These are phyloP conservation scores for Spea hammondii DNA, from an alignment of 2,797 vertebrate genomes.

Conservation along the genomic window DNA sequence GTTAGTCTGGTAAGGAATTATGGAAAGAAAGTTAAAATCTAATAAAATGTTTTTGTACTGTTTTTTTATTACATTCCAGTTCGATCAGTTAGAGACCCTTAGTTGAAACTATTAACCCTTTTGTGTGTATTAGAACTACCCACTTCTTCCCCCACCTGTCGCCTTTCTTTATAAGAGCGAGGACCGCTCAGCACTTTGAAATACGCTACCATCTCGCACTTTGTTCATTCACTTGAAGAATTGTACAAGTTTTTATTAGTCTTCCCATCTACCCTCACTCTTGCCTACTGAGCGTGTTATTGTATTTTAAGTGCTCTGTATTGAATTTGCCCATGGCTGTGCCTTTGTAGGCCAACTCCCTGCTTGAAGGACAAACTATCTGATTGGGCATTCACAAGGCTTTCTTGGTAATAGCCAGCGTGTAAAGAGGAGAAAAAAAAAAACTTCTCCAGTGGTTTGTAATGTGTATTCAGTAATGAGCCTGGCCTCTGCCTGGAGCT, in stretches of 20 bases:
- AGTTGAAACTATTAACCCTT: neutral
- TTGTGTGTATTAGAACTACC: neutral
- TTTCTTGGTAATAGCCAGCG: slow-evolving; percentile 6
- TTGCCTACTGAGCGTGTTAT: neutral
- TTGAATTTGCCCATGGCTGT: neutral
- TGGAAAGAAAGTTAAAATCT: no score
- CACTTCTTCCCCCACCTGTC: neutral
- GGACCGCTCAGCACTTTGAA: neutral
- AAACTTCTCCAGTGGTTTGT: slow-evolving; percentile 22
- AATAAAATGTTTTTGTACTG: no score
- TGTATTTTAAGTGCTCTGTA: neutral
- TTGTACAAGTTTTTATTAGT: neutral
- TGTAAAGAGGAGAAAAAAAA: neutral
- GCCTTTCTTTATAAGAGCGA: neutral
- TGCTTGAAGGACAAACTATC: slow-evolving; percentile 17
- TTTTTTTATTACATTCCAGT: neutral
- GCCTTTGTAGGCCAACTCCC: neutral
- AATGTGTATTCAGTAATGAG: slow-evolving; percentile 20
- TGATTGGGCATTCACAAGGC: slow-evolving; percentile 19
- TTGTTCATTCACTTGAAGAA: neutral
- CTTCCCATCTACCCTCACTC: neutral
- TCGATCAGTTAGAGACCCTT: neutral
- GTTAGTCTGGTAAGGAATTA: no score
- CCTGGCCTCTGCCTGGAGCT: slow-evolving; percentile 10
- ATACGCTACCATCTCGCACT: neutral